Evolutionary conservation across 2,888 invertebrate genomes (phyloP), one percentile per base, ranked within the genome.

Genomic region (Cremastobaeus sp.): DNA sequence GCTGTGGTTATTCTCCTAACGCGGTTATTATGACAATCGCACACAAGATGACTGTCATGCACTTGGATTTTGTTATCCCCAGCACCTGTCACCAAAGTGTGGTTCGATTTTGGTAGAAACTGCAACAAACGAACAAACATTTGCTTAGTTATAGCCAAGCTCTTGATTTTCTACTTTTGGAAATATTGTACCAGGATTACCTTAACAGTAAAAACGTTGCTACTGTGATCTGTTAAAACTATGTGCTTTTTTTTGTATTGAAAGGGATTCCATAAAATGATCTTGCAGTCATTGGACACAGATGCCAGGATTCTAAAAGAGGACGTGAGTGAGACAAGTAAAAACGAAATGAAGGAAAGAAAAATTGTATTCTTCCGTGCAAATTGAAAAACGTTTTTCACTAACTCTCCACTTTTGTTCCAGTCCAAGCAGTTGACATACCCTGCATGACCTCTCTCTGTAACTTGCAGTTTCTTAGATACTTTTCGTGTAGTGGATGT

Each of bases 371-470:
- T 8, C 3, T 25, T 25, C 25, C 8, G 25, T 25, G 25, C 3
- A 5, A 25, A 3, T 25, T 25, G 3, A 54, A 37, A 60, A 30
- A n/a, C 20, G 66, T 52, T 3, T 9, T 28, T 21, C 77, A 87
- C 89, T 84, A 86, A 95, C 95, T 92, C 92, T 89, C 99, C 99
- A 85, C 93, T 92, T 54, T 92, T 90, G 84, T 95, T 96, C 98
- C 98, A 99, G 88, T 98, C 96, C 69, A 99, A 89, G 86, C 98
- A 98, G 89, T 99, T 99, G 0, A 99, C 98, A 89, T 99, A 99
- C 41, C 99, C 99, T 82, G 91, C 91, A 88, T 99, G 99, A 0
- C 98, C 98, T 85, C 89, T 89, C 47, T 90, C 89, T 2, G 93
- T 93, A 52, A 94, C 93, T 69, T 92, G 92, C 12, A 91, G 86